Conservation (phyloP, 1,140 invertebrate species). For the Leptopilina clavipes region DNA sequence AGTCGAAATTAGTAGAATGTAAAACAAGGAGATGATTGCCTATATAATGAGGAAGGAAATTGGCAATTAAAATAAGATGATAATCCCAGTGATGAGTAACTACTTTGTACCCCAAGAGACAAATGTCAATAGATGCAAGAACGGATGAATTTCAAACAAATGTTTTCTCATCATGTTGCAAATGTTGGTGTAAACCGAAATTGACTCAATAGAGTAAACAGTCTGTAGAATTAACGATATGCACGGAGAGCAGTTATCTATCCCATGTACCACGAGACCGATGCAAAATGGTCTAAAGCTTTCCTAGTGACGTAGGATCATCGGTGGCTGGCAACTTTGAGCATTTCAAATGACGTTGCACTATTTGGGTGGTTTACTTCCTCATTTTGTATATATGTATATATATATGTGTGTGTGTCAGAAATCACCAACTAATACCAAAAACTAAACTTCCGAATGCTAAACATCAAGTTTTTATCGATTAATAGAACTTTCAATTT, state of each 20-base stretch:
- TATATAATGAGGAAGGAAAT: background rate
- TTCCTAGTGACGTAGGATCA: conserved; percentile 28
- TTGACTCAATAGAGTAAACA: conserved; percentile 26
- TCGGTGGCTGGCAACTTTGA: conserved; percentile 30
- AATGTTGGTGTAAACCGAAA: background rate
- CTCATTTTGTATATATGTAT: background rate
- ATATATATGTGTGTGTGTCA: background rate
- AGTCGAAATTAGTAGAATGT: no score
- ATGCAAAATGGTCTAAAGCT: conserved; percentile 33
- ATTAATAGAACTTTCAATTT: background rate
- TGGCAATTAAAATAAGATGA: background rate
- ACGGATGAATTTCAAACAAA: background rate
- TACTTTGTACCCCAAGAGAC: background rate
- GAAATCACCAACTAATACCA: background rate
- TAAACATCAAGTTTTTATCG: background rate
- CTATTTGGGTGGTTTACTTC: conserved; percentile 11
- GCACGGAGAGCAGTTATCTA: conserved; percentile 4
- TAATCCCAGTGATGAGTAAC: no score
- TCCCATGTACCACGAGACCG: conserved; percentile 16
- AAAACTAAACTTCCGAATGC: background rate
- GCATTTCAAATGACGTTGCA: conserved; percentile 32
- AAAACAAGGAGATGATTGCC: no score
- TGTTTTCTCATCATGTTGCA: background rate
- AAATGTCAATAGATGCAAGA: background rate
- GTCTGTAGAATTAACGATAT: conserved; percentile 31